Evolutionary conservation across 2,113 vertebrate genomes (phyloP).

Genomic region (Ancistrus triradiatus): DNA sequence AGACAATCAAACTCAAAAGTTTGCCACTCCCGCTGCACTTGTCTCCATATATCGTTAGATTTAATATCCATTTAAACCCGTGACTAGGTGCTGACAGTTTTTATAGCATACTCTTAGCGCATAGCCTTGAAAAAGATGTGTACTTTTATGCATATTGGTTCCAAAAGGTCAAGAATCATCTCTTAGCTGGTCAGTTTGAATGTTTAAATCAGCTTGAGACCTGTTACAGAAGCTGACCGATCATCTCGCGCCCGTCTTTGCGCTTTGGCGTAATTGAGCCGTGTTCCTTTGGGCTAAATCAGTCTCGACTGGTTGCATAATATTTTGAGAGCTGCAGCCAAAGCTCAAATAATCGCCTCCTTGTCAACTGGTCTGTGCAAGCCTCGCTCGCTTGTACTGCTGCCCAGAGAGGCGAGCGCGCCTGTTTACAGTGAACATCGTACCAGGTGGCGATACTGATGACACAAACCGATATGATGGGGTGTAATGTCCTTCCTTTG

Average conservation of each 20-base stretch:
- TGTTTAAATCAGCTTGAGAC: constrained; percentile 4
- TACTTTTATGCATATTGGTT: too few species aligned
- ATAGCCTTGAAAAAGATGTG: too few species aligned
- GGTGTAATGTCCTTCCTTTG: constrained; percentile 33
- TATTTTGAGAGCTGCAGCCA: constrained; percentile 50
- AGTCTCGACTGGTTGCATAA: constrained; percentile 59
- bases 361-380: constrained; percentile 52
- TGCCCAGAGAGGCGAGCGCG: constrained; percentile 51
- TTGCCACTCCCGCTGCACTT: too few species aligned
- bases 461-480: constrained; percentile 44
- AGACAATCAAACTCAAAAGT: too few species aligned
- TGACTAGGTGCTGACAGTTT: too few species aligned
- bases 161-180: too few species aligned
- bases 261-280: constrained; percentile 20
- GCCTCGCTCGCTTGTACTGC: constrained; percentile 32
- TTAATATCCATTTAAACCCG: too few species aligned
- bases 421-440: constrained; percentile 55
- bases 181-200: not conserved
- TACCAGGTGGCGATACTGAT: constrained; percentile 48
- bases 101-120: too few species aligned
- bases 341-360: constrained; percentile 59
- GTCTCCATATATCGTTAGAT: too few species aligned
- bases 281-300: constrained; percentile 56
- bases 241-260: constrained; percentile 31
- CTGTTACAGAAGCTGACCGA: constrained; percentile 9